Conservation (phyloP, 2,113 vertebrate genomes). For the Platysternon megacephalum region DNA sequence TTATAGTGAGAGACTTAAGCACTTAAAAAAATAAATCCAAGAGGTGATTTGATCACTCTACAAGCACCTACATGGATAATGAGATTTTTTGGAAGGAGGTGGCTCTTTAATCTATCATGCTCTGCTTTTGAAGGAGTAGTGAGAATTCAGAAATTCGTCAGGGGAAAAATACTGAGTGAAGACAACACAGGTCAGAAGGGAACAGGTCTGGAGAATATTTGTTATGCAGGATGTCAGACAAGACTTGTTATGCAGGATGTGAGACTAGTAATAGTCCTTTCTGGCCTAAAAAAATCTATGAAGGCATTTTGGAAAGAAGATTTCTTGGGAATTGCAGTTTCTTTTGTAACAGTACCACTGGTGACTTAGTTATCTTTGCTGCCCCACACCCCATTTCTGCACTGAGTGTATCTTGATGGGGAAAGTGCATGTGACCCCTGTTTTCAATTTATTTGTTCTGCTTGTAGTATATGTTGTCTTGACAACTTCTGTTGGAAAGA, state of each 20-base stretch:
- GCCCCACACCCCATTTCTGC: too few species aligned
- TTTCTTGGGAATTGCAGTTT: neutral
- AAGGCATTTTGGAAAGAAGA: neutral
- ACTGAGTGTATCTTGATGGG: neutral
- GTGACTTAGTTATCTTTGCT: too few species aligned
- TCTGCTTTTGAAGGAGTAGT: neutral
- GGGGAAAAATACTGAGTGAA: neutral
- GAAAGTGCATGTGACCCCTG: neutral
- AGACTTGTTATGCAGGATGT: too few species aligned
- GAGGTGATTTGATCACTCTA: neutral
- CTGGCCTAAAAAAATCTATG: neutral
- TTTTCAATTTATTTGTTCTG: neutral
- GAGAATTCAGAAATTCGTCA: neutral
- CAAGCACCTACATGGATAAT: neutral
- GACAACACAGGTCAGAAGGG: neutral
- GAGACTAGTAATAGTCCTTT: neutral
- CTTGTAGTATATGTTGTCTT: neutral
- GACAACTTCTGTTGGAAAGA: neutral
- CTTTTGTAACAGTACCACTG: fast-evolving
- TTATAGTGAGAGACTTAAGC: neutral
- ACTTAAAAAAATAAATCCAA: neutral
- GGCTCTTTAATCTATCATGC: neutral
- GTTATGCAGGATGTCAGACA: neutral
- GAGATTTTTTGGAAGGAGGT: neutral
- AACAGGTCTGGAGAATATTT: neutral